Conservation (phyloP, 2,888 invertebrate genomes). For the Perithous albicinctus region DNA sequence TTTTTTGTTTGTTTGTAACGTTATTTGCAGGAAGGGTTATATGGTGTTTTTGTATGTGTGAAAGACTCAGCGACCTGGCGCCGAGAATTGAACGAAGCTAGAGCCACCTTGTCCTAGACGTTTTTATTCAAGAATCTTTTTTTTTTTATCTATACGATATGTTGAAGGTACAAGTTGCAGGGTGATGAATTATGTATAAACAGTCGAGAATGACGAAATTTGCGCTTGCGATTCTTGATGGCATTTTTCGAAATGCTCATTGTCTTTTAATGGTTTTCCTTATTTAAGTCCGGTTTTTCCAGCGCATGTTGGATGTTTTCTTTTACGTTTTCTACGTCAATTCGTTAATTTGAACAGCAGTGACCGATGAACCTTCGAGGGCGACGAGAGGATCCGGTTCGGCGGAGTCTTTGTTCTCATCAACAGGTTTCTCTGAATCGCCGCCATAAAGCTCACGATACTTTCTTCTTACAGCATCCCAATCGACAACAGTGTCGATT, state of each 20-base stretch:
- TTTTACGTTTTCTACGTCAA: constrained; percentile 49
- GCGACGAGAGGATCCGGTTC: constrained; percentile 68
- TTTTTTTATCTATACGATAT: constrained; percentile 41
- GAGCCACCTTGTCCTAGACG: constrained; percentile 29
- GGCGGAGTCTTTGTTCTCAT: constrained; percentile 72
- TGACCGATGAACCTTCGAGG: constrained; percentile 70
- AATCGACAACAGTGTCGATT: constrained; percentile 96
- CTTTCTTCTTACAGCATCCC: constrained; percentile 95
- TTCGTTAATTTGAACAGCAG: constrained; percentile 62
- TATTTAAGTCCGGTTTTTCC: neutral
- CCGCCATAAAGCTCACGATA: constrained; percentile 91
- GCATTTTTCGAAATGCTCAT: constrained; percentile 22
- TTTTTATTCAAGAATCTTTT: constrained; percentile 61
- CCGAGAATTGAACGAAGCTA: constrained; percentile 23
- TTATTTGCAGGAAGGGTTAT: constrained; percentile 48
- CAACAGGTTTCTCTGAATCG: constrained; percentile 85
- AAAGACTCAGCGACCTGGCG: constrained; percentile 15
- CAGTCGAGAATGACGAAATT: constrained; percentile 4
- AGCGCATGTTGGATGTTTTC: neutral
- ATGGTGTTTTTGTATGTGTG: constrained; percentile 11
- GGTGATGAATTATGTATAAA: constrained; percentile 46
- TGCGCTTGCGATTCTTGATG: constrained; percentile 5
- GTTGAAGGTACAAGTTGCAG: constrained; percentile 59
- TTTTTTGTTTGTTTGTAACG: constrained; percentile 46
- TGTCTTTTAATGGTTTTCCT: constrained; percentile 1